phyloP scores from a whole-genome alignment of 64 coral and sea anemone genomes.

The Trachythela sp. region DNA sequence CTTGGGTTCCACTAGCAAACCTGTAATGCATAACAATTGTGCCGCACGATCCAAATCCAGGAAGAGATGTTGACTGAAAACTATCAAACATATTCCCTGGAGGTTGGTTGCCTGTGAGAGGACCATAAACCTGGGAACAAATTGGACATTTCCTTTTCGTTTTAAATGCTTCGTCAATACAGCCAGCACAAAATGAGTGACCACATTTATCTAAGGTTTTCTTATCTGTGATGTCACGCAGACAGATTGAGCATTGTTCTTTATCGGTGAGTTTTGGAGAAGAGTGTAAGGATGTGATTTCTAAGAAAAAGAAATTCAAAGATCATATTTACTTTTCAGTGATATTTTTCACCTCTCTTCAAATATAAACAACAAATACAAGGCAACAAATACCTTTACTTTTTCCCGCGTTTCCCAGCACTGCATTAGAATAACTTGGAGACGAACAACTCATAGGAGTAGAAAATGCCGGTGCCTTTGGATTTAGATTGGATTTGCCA shows the following conservation, averaged over 20 bases:
- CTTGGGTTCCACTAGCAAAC: not conserved
- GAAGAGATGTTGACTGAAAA: not conserved
- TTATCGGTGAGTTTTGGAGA: too few species aligned
- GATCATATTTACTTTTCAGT: too few species aligned
- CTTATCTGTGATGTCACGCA: not conserved
- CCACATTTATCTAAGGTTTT: not conserved
- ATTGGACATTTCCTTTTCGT: not conserved
- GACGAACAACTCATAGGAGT: too few species aligned
- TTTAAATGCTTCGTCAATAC: not conserved
- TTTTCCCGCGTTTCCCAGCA: too few species aligned
- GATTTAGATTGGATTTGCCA: too few species aligned
- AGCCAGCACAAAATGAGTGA: not conserved
- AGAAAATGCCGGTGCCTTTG: too few species aligned
- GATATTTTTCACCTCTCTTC: too few species aligned
- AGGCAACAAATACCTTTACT: too few species aligned
- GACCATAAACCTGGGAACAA: not conserved
- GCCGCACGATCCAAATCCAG: not conserved
- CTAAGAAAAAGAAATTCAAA: too few species aligned
- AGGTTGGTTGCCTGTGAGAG: not conserved
- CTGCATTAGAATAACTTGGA: too few species aligned
- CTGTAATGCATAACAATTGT: not conserved
- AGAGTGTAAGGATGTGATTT: too few species aligned
- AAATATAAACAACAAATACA: too few species aligned
- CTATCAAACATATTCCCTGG: not conserved
- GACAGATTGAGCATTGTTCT: not conserved